Base-by-base conservation (phyloP, 30 jellyfish, hydroid and myxozoan genomes). In the Hydra vulgaris region DNA sequence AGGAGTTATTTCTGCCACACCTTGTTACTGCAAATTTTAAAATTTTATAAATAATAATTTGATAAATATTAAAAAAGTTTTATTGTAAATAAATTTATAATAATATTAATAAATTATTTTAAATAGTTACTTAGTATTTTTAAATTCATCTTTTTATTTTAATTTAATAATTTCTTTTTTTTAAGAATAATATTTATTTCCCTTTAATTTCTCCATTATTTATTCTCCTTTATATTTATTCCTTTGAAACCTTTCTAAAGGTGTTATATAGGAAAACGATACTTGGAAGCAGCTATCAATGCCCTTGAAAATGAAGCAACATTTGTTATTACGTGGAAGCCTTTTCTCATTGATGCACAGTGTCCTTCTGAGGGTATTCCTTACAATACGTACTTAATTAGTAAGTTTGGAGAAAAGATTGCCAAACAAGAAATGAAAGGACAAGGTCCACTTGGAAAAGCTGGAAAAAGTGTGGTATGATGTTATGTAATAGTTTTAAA, bases 231-330 rank as follows among this genome's bases (percentile, higher is more conserved):
- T 21, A 61, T 61, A 21, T 0, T 21, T 21, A n/a, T 21, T 0
- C 0, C 72, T 21, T 61, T n/a, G 72, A 61, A 61, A 61, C 19
- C 18, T 61, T 61, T 21, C 74, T 83, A 18, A 74, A 89, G 96
- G 96, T 89, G 96, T 84, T 89, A 53, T 78, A 90, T 89, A n/a
- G 95, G 96, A 61, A 84, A 84, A 70, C 84, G 95, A 80, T 90
- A 86, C 86, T 91, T 89, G 71, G 95, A 84, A 54, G 74, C 89
- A 69, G 96, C 96, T 18, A 75, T 84, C 55, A 78, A 76, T 21
- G 55, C 84, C 21, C 27, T 89, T 22, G 78, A 66, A 26, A 83
- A 84, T 17, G 88, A 89, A 69, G 95, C 95, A 24, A 84, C 76
- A 1, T 81, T 89, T 85, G 79, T 55, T 81, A 95, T 89, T 68